These are phyloP conservation scores for Folsomia candida DNA, from an alignment of 2,888 invertebrate genomes.

Conservation along the genomic window DNA sequence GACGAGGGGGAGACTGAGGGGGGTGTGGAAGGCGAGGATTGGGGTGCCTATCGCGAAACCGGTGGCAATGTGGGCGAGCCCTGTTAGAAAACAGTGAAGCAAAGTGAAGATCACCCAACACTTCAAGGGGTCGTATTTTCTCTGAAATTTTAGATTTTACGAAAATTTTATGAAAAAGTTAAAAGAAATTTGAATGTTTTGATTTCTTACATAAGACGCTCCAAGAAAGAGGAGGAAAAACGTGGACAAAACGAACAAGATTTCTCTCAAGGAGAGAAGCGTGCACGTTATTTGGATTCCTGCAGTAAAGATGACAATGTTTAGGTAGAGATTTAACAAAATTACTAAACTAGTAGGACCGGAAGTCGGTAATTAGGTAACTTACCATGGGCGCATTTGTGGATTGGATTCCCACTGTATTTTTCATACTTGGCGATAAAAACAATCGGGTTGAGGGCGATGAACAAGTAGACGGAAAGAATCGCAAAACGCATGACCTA, in stretches of 20 bases:
- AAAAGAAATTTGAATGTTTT: no score
- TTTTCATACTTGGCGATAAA: background rate
- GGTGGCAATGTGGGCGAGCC: background rate
- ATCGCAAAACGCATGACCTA: background rate
- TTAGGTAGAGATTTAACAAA: no score
- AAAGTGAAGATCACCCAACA: background rate
- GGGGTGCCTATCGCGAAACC: background rate
- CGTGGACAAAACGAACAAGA: background rate
- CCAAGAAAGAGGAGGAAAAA: background rate
- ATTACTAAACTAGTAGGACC: no score
- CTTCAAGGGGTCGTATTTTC: background rate
- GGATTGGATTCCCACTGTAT: background rate
- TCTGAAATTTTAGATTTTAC: no score
- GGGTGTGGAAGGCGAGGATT: background rate
- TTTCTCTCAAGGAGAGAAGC: background rate
- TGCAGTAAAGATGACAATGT: background rate
- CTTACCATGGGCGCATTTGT: background rate
- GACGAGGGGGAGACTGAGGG: background rate
- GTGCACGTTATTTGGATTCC: background rate
- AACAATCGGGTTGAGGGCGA: background rate
- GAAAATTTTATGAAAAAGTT: no score
- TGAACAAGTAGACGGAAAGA: background rate
- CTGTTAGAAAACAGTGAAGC: background rate
- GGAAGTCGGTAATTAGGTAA: background rate
- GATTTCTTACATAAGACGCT: background rate